These are phyloP conservation scores for Halictus ligatus DNA, from an alignment of 2,888 invertebrate species.

Conservation along the genomic window DNA sequence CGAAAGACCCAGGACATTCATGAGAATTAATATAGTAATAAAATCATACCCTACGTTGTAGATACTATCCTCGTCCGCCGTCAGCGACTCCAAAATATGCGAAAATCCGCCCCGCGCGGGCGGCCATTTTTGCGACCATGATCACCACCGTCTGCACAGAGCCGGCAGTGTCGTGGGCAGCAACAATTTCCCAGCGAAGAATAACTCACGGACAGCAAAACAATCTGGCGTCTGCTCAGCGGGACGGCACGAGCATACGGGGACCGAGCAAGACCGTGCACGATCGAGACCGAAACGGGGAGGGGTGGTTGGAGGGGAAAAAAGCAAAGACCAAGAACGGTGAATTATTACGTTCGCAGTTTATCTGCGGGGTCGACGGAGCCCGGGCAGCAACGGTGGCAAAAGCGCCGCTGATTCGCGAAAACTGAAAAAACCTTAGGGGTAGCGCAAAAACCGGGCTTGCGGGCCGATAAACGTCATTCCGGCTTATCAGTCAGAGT, in stretches of 20 bases:
- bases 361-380: conserved; percentile 18
- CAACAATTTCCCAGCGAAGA: not conserved
- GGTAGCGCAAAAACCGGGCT: not conserved
- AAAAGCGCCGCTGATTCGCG: conserved; percentile 34
- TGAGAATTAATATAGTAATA: too few species aligned
- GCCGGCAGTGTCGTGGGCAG: not conserved
- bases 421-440: not conserved
- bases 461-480: conserved; percentile 40
- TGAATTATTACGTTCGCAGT: conserved; percentile 34
- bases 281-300: not conserved
- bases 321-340: not conserved
- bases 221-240: conserved; percentile 11
- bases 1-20: too few species aligned
- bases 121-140: not conserved
- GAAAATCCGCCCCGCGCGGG: not conserved
- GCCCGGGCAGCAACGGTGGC: not conserved
- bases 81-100: not conserved
- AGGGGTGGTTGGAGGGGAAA: not conserved
- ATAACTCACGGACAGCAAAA: conserved; percentile 5
- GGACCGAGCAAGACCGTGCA: not conserved
- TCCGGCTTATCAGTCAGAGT: conserved; percentile 51
- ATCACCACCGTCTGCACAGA: not conserved
- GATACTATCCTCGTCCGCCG: too few species aligned
- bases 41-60: too few species aligned
- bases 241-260: not conserved